Percentiles rank a stretch among this genome's conserved stretches.
These are phyloP conservation scores for Nipponia nippon DNA, from an alignment of 2,113 vertebrate species.

Conservation along the genomic window DNA sequence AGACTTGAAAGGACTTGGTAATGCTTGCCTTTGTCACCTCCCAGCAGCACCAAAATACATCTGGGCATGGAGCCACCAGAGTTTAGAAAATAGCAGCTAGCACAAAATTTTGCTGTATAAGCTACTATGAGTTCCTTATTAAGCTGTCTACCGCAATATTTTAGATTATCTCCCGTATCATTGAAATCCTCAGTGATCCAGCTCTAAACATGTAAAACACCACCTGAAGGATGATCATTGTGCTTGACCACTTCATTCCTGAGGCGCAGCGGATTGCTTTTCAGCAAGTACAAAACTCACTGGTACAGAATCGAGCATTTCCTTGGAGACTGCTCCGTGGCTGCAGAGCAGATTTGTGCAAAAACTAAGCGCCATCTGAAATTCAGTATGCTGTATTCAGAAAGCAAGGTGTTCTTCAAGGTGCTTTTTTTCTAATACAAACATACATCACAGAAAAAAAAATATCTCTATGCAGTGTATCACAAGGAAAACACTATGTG, in stretches of 20 bases:
- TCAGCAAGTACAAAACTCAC: neutral
- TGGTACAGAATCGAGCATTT: neutral
- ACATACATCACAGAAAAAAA: neutral
- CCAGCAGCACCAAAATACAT: conserved; percentile 50
- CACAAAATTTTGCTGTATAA: conserved; percentile 28
- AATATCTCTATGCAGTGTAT: neutral
- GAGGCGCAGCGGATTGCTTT: neutral
- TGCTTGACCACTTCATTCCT: neutral
- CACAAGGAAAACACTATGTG: neutral
- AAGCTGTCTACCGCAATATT: neutral
- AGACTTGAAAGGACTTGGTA: conserved; percentile 23
- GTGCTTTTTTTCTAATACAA: neutral
- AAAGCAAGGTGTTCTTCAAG: neutral
- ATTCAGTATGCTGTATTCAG: neutral
- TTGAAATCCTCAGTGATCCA: neutral
- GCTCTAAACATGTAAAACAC: neutral
- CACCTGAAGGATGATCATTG: neutral
- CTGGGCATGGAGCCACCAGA: conserved; percentile 34
- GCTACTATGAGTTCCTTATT: neutral
- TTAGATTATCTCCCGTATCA: neutral
- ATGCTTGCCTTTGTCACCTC: conserved; percentile 55
- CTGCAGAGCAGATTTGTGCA: neutral
- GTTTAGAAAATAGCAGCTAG: conserved; percentile 28
- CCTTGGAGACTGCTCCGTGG: neutral
- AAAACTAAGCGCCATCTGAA: neutral